These are phyloP conservation scores for Busseola fusca DNA, from an alignment of 2,888 invertebrate species.

Conservation along the genomic window DNA sequence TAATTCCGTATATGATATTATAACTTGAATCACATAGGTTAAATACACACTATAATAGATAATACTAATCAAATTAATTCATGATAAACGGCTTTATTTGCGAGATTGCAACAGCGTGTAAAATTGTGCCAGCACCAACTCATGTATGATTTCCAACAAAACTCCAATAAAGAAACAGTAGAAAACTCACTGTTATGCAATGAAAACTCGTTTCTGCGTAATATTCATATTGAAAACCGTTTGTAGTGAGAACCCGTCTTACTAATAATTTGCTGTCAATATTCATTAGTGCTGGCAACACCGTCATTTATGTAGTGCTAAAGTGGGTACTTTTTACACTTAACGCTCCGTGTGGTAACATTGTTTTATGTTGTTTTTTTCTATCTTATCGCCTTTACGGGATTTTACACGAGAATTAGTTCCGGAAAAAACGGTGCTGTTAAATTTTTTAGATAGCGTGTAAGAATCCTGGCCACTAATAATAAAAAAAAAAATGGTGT, in stretches of 20 bases:
- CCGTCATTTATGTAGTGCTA: slow-evolving; percentile 48
- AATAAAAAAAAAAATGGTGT: slow-evolving; percentile 27
- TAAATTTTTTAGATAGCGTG: slow-evolving; percentile 23
- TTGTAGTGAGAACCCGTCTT: slow-evolving; percentile 48
- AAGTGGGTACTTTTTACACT: slow-evolving; percentile 46
- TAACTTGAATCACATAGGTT: background rate
- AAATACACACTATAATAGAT: background rate
- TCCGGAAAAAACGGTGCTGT: slow-evolving; percentile 29
- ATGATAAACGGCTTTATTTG: slow-evolving; percentile 30
- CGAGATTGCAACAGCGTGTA: slow-evolving; percentile 42
- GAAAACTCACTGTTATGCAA: slow-evolving; percentile 41
- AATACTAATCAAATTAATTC: slow-evolving; percentile 26
- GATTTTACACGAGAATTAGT: slow-evolving; percentile 43
- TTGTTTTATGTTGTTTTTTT: slow-evolving; percentile 36
- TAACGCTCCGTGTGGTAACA: slow-evolving; percentile 45
- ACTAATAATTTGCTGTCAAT: slow-evolving; percentile 67
- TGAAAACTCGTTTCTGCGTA: slow-evolving; percentile 43
- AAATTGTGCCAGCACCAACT: slow-evolving; percentile 51
- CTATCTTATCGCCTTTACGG: slow-evolving; percentile 53
- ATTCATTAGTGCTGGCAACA: slow-evolving; percentile 72
- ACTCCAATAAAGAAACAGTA: slow-evolving; percentile 24
- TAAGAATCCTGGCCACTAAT: slow-evolving; percentile 10
- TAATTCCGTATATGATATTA: background rate
- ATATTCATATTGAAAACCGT: slow-evolving; percentile 47
- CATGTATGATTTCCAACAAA: slow-evolving; percentile 43